Evolutionary conservation across 2,888 invertebrate genomes (phyloP).

Genomic region (Patella caerulea): DNA sequence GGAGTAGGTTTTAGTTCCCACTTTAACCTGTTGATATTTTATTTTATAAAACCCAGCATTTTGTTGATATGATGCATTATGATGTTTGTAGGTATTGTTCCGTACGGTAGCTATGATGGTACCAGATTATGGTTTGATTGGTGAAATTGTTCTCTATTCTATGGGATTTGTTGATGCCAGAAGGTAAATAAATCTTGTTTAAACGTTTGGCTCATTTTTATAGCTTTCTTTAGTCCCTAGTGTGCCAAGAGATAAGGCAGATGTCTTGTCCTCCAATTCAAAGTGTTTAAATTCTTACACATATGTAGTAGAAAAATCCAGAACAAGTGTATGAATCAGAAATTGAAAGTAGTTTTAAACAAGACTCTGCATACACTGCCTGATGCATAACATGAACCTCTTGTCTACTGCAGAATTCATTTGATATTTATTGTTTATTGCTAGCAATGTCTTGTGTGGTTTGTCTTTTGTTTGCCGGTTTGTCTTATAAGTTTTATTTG

Average conservation of each 20-base stretch:
- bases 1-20: no score
- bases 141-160: conserved; percentile 72
- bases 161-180: conserved; percentile 72
- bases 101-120: conserved; percentile 73
- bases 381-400: no score
- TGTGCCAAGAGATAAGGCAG: not conserved
- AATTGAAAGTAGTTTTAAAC: not conserved
- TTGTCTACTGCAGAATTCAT: no score
- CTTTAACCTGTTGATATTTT: no score
- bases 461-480: no score
- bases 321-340: not conserved
- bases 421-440: no score
- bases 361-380: no score
- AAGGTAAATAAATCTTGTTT: conserved; percentile 73
- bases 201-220: not conserved
- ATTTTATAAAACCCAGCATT: no score
- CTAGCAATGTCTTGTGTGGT: no score
- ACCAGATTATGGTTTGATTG: conserved; percentile 72
- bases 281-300: not conserved
- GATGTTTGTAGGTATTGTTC: conserved; percentile 72
- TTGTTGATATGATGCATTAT: no score
- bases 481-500: no score
- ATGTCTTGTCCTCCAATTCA: not conserved
- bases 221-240: not conserved
- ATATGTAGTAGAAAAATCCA: not conserved